Evolutionary conservation across 2,113 vertebrate species (phyloP).

Genomic region (Butastur rufipennis): DNA sequence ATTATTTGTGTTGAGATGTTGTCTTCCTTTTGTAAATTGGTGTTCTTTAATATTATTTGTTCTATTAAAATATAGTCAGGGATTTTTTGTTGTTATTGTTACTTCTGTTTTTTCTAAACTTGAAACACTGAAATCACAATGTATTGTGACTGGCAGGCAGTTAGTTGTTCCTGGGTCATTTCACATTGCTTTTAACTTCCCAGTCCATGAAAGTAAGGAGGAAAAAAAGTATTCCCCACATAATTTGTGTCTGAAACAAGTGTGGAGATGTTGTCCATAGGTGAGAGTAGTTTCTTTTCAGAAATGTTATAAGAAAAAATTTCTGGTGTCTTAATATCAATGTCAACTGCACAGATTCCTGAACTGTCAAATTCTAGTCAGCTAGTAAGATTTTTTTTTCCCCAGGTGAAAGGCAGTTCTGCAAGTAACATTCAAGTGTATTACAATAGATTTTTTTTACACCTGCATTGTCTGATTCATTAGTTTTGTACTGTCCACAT

Average conservation of each 20-base stretch:
- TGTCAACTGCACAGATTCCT: background rate
- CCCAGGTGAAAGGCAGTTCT: background rate
- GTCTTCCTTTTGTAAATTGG: background rate
- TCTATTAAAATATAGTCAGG: background rate
- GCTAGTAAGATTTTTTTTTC: background rate
- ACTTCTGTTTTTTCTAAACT: background rate
- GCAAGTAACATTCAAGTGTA: background rate
- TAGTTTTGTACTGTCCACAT: background rate
- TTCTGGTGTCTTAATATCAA: background rate
- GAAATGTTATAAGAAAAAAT: background rate
- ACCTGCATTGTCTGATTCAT: background rate
- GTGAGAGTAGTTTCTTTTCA: background rate
- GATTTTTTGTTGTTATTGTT: background rate
- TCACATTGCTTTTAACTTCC: background rate
- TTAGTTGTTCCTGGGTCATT: background rate
- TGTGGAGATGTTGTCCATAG: background rate
- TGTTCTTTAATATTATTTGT: background rate
- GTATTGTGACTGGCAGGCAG: background rate
- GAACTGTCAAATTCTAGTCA: background rate
- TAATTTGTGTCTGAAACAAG: background rate
- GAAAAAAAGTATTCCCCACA: background rate
- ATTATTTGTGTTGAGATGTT: background rate
- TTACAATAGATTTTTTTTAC: background rate
- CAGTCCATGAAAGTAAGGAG: background rate
- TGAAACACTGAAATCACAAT: background rate